Conservation (phyloP, 2,113 vertebrate species). For the zebrafish (Danio rerio) region DNA sequence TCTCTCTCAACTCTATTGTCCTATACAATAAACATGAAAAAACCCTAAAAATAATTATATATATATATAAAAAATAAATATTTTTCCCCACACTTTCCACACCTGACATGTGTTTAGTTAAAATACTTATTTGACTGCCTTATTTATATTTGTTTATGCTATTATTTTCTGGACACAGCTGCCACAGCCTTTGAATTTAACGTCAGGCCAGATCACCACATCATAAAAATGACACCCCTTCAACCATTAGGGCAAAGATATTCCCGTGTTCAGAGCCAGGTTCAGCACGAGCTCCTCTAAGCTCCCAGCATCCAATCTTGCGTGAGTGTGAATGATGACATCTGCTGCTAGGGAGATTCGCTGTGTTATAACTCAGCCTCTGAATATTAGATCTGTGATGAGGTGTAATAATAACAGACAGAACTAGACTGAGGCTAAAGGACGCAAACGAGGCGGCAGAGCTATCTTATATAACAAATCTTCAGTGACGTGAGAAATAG, state of each 20-base stretch:
- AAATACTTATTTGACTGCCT: background rate
- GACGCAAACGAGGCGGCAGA: background rate
- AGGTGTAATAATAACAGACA: background rate
- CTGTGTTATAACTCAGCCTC: background rate
- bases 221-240: conserved; percentile 4
- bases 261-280: background rate
- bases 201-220: conserved; percentile 6
- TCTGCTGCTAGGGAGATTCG: conserved; percentile 25
- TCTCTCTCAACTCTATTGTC: too few species aligned
- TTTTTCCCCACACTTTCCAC: too few species aligned
- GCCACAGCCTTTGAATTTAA: background rate
- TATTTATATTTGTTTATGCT: background rate
- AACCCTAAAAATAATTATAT: too few species aligned
- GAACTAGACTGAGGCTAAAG: background rate
- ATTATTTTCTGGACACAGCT: background rate
- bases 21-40: too few species aligned
- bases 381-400: background rate
- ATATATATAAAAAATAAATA: too few species aligned
- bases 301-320: conserved; percentile 26
- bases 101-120: background rate
- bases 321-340: conserved; percentile 18
- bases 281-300: background rate
- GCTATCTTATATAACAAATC: conserved; percentile 9
- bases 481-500: background rate
- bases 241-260: conserved; percentile 18